Conservation (phyloP, 2,113 vertebrate genomes). For the Halcyon malimbica region DNA sequence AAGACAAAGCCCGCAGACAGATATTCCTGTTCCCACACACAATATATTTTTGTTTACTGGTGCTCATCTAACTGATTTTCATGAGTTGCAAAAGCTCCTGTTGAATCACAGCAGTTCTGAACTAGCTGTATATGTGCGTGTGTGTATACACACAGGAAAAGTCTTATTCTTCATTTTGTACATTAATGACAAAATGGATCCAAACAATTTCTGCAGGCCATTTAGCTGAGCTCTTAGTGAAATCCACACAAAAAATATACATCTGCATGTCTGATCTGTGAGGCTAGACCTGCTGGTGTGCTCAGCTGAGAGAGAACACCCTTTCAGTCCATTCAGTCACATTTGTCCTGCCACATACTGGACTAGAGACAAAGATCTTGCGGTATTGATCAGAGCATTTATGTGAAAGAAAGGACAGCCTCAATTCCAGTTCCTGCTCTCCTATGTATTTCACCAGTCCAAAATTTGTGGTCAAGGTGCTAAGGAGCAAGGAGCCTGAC, state of each 20-base stretch:
- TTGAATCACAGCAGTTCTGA: background rate
- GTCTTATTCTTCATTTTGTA: background rate
- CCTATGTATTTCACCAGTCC: background rate
- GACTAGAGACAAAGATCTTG: background rate
- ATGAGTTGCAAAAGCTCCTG: background rate
- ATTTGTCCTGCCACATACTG: background rate
- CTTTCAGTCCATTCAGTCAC: fast-evolving
- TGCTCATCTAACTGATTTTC: background rate
- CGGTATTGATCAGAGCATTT: background rate
- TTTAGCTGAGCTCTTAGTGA: background rate
- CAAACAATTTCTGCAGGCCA: background rate
- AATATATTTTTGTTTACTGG: background rate
- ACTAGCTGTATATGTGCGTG: background rate
- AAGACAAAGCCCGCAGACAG: background rate
- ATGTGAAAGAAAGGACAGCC: background rate
- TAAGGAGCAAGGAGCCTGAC: background rate
- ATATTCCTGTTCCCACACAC: background rate
- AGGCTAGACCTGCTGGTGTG: background rate
- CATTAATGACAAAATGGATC: background rate
- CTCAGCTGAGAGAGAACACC: background rate
- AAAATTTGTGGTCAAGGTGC: background rate
- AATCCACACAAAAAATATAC: background rate
- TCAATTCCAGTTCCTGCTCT: background rate
- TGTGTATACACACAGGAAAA: background rate
- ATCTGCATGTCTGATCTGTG: background rate